phyloP scores from a whole-genome alignment of 2,888 invertebrate species.

The Eupithecia insigniata region DNA sequence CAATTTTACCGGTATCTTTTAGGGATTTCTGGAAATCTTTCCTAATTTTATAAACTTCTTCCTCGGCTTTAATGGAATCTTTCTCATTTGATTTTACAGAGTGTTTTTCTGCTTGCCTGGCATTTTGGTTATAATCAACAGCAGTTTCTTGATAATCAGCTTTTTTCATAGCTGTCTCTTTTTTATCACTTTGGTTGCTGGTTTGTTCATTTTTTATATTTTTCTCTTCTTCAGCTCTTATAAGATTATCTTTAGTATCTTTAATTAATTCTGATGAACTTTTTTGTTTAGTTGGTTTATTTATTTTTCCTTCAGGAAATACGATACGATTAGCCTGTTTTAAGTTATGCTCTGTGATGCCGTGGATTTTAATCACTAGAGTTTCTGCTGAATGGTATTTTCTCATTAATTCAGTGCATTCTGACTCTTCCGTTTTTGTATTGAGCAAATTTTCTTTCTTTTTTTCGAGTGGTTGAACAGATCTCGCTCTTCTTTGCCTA shows the following conservation, averaged over 20 bases:
- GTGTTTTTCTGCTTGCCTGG: background rate
- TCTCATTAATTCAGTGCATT: background rate
- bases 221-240: conserved; percentile 41
- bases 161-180: background rate
- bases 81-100: background rate
- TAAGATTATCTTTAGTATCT: conserved; percentile 56
- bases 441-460: background rate
- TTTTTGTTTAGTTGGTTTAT: conserved; percentile 34
- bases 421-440: background rate
- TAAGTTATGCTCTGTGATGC: conserved; percentile 21
- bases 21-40: background rate
- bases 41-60: background rate
- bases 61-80: background rate
- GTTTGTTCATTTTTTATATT: background rate
- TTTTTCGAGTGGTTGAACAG: background rate
- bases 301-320: conserved; percentile 52
- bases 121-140: background rate
- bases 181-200: background rate
- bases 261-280: conserved; percentile 65
- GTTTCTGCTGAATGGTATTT: conserved; percentile 47
- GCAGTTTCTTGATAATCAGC: background rate
- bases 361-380: conserved; percentile 25
- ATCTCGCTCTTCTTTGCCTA: background rate
- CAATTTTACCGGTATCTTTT: too few relatives aligned
- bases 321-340: conserved; percentile 58